A percentile compares a stretch with the other conserved stretches of the same genome.
Conservation (phyloP, 2,797 vertebrate genomes). For the Sebastiscus tertius region DNA sequence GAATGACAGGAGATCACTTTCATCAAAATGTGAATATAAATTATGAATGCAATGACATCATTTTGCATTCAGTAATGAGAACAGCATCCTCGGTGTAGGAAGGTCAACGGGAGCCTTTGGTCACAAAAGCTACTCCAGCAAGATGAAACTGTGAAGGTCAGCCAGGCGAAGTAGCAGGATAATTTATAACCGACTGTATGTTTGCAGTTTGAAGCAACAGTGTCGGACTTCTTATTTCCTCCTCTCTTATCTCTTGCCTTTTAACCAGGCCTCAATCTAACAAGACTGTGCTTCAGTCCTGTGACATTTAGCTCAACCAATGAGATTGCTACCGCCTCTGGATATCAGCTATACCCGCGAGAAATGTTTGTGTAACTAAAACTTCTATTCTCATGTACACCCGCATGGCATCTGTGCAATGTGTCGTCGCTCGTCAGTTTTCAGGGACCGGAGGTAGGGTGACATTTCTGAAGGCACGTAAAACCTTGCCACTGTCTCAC, state of each 20-base stretch:
- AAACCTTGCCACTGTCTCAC: constrained; percentile 64
- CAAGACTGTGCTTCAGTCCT: neutral
- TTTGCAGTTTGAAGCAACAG: constrained; percentile 1
- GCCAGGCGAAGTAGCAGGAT: neutral
- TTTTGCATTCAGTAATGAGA: constrained; percentile 23
- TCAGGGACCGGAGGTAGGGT: constrained; percentile 28
- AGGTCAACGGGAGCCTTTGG: constrained; percentile 34
- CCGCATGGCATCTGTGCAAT: neutral
- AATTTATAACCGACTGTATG: neutral
- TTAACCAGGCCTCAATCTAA: constrained; percentile 10
- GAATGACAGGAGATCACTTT: neutral
- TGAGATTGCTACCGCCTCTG: neutral
- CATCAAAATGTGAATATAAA: neutral
- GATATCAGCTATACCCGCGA: constrained; percentile 15
- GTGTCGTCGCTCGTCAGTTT: constrained; percentile 28
- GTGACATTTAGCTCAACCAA: constrained; percentile 46
- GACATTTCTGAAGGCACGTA: constrained; percentile 74
- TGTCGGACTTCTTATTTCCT: neutral
- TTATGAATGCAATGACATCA: neutral
- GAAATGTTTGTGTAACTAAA: constrained; percentile 34
- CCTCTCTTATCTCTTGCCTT: constrained; percentile 17
- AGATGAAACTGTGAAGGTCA: constrained; percentile 38
- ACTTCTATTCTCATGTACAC: constrained; percentile 10
- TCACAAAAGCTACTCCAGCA: neutral
- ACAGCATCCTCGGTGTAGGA: neutral